Evolutionary conservation across 2,113 vertebrate genomes (phyloP).

Genomic region (Halcyon malimbica): DNA sequence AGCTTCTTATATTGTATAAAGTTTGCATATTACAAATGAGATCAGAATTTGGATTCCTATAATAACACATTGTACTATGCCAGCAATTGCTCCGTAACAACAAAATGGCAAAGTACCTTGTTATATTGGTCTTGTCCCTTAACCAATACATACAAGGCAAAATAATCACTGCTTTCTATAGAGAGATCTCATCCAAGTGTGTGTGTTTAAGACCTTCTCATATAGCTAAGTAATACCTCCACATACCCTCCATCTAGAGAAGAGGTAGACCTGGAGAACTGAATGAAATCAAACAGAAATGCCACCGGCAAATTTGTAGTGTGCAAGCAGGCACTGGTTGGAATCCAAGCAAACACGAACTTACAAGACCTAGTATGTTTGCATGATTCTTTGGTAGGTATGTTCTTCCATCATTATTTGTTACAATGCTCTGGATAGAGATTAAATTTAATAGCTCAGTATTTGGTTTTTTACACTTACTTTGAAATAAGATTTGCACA

Average conservation of each 20-base stretch:
- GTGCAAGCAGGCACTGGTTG: not conserved
- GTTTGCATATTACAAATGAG: conserved; percentile 35
- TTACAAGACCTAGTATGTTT: not conserved
- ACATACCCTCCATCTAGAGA: not conserved
- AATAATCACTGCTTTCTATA: conserved; percentile 4
- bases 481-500: conserved; percentile 23
- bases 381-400: not conserved
- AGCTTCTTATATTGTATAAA: conserved; percentile 10
- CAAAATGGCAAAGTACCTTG: not conserved
- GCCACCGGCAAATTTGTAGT: not conserved
- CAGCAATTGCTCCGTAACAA: not conserved
- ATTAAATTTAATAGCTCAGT: not conserved
- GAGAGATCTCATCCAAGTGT: not conserved
- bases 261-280: not conserved
- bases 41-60: conserved; percentile 44
- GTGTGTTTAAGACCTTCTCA: not conserved
- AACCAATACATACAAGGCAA: not conserved
- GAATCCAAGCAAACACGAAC: not conserved
- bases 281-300: conserved; percentile 4
- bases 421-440: not conserved
- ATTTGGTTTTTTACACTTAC: not conserved
- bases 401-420: conserved; percentile 8
- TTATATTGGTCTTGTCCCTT: not conserved
- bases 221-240: not conserved
- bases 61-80: not conserved